These are phyloP conservation scores for Sebastes diploproa DNA, from an alignment of 2,797 vertebrate species.

Conservation along the genomic window DNA sequence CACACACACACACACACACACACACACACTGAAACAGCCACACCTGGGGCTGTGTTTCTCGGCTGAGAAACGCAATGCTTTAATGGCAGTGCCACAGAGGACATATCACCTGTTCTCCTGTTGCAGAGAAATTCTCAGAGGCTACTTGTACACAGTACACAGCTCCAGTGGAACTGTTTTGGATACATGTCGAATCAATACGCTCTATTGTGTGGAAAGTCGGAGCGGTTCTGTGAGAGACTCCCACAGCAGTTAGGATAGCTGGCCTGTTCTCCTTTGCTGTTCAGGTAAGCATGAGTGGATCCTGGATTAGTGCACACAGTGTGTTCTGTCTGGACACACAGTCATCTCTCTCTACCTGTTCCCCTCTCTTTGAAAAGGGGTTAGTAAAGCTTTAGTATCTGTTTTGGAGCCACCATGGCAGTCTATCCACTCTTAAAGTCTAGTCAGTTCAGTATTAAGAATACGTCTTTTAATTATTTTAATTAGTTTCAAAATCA, in stretches of 20 bases:
- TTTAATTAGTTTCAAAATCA: background rate
- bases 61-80: conserved; percentile 54
- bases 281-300: conserved; percentile 56
- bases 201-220: conserved; percentile 66
- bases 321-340: conserved; percentile 35
- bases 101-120: conserved; percentile 50
- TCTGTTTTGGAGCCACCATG: background rate
- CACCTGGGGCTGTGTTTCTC: conserved; percentile 6
- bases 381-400: background rate
- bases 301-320: conserved; percentile 51
- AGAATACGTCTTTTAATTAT: background rate
- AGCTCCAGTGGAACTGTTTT: conserved; percentile 49
- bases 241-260: conserved; percentile 58
- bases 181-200: conserved; percentile 66
- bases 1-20: background rate
- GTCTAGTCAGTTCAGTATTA: background rate
- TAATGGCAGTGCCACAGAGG: conserved; percentile 51
- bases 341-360: background rate
- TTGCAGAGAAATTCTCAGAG: conserved; percentile 47
- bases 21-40: background rate
- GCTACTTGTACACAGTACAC: conserved; percentile 17
- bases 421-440: background rate
- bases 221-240: conserved; percentile 50
- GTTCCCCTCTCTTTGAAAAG: background rate
- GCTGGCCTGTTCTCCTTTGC: conserved; percentile 42